Percentiles rank a stretch among this genome's conserved stretches.
These are phyloP conservation scores for Neopelma chrysocephalum DNA, from an alignment of 2,797 vertebrate genomes.

Conservation along the genomic window DNA sequence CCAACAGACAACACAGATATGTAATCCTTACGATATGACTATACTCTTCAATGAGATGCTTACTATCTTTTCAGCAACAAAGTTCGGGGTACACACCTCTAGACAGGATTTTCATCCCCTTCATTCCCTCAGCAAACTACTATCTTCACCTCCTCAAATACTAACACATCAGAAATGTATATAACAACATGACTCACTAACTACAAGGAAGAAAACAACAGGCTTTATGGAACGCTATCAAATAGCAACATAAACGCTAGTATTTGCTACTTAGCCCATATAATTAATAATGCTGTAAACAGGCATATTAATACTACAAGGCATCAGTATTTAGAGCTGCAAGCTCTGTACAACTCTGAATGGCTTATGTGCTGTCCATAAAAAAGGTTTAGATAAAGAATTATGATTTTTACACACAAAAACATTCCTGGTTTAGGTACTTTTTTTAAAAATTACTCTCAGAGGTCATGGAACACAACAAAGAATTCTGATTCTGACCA, in stretches of 20 bases:
- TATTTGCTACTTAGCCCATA: constrained; percentile 30
- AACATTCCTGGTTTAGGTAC: neutral
- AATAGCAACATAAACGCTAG: constrained; percentile 13
- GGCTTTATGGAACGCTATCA: constrained; percentile 30
- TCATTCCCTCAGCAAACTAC: neutral
- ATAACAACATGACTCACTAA: neutral
- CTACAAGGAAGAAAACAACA: neutral
- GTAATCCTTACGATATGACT: neutral
- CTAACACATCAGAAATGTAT: neutral
- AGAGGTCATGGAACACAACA: neutral
- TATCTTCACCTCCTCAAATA: neutral
- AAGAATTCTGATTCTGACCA: neutral
- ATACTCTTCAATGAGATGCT: neutral
- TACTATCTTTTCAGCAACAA: neutral
- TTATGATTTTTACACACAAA: neutral
- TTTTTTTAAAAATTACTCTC: neutral
- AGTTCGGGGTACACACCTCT: neutral
- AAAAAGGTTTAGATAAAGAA: constrained; percentile 17
- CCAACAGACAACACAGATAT: neutral
- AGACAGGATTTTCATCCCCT: neutral
- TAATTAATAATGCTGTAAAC: constrained; percentile 65
- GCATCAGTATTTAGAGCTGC: constrained; percentile 9
- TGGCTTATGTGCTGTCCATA: neutral
- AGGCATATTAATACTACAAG: constrained; percentile 25
- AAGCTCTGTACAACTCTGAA: neutral